Conservation (phyloP, 2,113 vertebrate genomes). For the Megaleporinus macrocephalus region DNA sequence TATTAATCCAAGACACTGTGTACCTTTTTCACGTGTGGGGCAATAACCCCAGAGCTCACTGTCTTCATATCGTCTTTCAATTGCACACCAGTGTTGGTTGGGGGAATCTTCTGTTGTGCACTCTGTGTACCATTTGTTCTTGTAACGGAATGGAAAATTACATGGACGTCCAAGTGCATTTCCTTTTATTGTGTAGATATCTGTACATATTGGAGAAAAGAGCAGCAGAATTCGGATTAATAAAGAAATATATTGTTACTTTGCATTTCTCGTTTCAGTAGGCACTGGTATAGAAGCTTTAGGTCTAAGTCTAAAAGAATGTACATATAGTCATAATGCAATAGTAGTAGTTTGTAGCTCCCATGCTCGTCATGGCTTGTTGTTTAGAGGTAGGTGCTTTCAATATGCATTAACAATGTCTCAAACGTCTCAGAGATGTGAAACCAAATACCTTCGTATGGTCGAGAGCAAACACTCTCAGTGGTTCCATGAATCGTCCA, state of each 20-base stretch:
- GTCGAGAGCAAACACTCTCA: slow-evolving; percentile 85
- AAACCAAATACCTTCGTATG: slow-evolving; percentile 89
- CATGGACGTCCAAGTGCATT: slow-evolving; percentile 87
- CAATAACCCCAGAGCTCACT: slow-evolving; percentile 87
- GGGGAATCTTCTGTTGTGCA: slow-evolving; percentile 81
- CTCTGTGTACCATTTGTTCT: slow-evolving; percentile 84
- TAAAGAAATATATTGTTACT: too few relatives aligned
- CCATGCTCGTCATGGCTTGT: too few relatives aligned
- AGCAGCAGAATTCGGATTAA: too few relatives aligned
- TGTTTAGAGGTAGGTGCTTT: background rate
- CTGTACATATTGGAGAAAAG: slow-evolving; percentile 74
- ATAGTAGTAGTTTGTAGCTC: too few relatives aligned
- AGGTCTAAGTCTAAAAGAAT: too few relatives aligned
- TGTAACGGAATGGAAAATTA: slow-evolving; percentile 67
- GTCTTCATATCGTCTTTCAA: slow-evolving; percentile 76
- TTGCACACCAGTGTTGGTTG: slow-evolving; percentile 83
- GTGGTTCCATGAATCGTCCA: slow-evolving; percentile 84
- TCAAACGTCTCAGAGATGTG: slow-evolving; percentile 10
- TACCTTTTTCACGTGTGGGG: slow-evolving; percentile 79
- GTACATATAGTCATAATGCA: too few relatives aligned
- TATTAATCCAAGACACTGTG: slow-evolving; percentile 55
- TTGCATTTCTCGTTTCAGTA: too few relatives aligned
- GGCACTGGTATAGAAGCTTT: too few relatives aligned
- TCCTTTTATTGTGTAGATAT: slow-evolving; percentile 83
- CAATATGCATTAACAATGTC: too few relatives aligned